A percentile compares a stretch with the other conserved stretches of the same genome.
Evolutionary conservation across 2,888 invertebrate species (phyloP).

Genomic region (Ptilodon capucinus): DNA sequence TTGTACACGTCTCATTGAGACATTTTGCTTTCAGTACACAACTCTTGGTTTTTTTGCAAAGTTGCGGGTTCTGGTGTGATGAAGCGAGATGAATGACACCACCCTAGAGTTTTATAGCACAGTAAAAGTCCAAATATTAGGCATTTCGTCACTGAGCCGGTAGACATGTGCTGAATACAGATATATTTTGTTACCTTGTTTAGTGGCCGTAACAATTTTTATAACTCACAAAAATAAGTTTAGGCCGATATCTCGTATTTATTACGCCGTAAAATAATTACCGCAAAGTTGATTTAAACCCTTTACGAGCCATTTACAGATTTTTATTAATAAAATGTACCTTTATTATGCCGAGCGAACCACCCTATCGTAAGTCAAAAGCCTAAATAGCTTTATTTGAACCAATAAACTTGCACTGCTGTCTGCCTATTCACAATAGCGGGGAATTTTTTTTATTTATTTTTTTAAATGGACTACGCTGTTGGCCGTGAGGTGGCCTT

Average conservation of each 20-base stretch:
- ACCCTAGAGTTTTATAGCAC: slow-evolving; percentile 8
- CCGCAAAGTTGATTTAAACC: neutral
- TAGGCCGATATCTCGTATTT: neutral
- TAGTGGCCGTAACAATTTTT: neutral
- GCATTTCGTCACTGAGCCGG: slow-evolving; percentile 3
- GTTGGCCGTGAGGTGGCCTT: too few relatives aligned
- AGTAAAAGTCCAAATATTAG: slow-evolving; percentile 19
- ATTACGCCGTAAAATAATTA: neutral
- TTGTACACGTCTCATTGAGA: slow-evolving; percentile 1
- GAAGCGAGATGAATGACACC: neutral
- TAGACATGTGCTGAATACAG: slow-evolving; percentile 5
- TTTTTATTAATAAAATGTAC: neutral
- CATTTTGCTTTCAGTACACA: slow-evolving; percentile 18
- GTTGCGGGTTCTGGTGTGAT: neutral
- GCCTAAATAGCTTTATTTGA: neutral
- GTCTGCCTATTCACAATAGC: slow-evolving; percentile 3
- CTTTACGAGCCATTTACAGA: neutral
- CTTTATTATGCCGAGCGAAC: neutral
- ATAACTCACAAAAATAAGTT: slow-evolving; percentile 1
- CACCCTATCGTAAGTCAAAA: neutral
- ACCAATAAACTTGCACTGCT: neutral
- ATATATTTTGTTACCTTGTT: slow-evolving; percentile 1
- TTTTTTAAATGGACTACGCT: too few relatives aligned
- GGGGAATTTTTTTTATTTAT: too few relatives aligned
- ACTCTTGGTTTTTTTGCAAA: slow-evolving; percentile 14